Base-by-base conservation (phyloP, 1,140 invertebrate genomes). In the Nephotettix cincticeps region DNA sequence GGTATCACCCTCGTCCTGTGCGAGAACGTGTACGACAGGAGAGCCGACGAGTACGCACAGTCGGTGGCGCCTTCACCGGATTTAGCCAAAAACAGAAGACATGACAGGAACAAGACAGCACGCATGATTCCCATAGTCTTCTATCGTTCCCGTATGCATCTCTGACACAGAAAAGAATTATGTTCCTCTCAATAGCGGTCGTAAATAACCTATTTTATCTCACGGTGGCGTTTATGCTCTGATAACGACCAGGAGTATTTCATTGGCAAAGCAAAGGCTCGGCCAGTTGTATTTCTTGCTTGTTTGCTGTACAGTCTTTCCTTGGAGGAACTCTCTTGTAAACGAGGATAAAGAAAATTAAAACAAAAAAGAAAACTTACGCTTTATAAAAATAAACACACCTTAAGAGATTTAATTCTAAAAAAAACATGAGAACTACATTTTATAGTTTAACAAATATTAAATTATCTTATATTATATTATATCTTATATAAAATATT, bases 61-160 rank as follows among this genome's bases (percentile, higher is more conserved):
- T 51, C 47, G 6, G 47, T 51, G 3, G 47, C 47, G 21, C 47
- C 47, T n/a, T 51, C 14, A 51, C 47, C 47, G 21, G 14, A 17
- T 17, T 51, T 51, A 9, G 47, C 21, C 47, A 51, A 51, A 51
- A 51, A 51, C 47, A 51, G 47, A 51, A 51, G 47, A 51, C 47
- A 51, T 51, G 47, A 51, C 47, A 51, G 14, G 47, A 51, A 51
- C 47, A 51, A 51, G 47, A 51, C 47, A 51, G 47, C 47, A 51
- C 47, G 47, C 47, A 51, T 51, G 47, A 51, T 51, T 51, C 21
- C 47, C 47, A 51, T 51, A 51, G 47, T 51, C 47, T 51, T 51
- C 47, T 51, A 51, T 51, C 21, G 47, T 51, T 51, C 47, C 47
- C 47, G 21, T 51, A 51, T 51, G 47, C 47, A 51, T 51, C 47